Evolutionary conservation across 53 echinoderm and acorn worm genomes (phyloP).

Genomic region (Echinarachnius parma): DNA sequence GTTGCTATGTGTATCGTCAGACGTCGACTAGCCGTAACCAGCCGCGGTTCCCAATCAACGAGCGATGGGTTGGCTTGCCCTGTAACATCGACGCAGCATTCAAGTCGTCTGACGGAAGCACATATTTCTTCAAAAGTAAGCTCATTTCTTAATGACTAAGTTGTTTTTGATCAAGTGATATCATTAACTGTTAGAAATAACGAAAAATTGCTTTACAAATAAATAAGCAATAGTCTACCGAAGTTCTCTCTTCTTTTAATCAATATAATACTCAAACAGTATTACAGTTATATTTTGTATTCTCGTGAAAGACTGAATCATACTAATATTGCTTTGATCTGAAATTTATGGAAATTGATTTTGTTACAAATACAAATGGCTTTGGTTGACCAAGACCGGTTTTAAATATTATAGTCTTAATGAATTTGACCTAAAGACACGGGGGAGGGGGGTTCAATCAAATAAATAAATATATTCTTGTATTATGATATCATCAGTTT

Average conservation of each 20-base stretch:
- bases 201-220: too few species aligned
- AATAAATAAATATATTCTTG: too few species aligned
- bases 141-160: background rate
- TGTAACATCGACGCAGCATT: constrained; percentile 52
- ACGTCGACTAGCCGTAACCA: constrained; percentile 1
- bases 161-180: background rate
- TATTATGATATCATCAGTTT: background rate
- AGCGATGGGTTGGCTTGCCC: constrained; percentile 58
- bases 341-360: too few species aligned
- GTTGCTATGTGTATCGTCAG: constrained; percentile 40
- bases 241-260: background rate
- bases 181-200: too few species aligned
- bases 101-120: constrained; percentile 11
- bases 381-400: too few species aligned
- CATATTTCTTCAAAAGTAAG: constrained; percentile 63
- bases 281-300: too few species aligned
- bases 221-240: background rate
- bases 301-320: too few species aligned
- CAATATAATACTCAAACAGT: too few species aligned
- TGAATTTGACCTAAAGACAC: background rate
- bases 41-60: constrained; percentile 1
- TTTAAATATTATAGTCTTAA: too few species aligned
- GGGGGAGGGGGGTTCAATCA: background rate
- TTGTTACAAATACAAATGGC: too few species aligned
- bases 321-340: too few species aligned